A percentile compares a stretch with the other conserved stretches of the same genome.
These are phyloP conservation scores for Conus betulinus DNA, from an alignment of 1,140 invertebrate species.

Conservation along the genomic window DNA sequence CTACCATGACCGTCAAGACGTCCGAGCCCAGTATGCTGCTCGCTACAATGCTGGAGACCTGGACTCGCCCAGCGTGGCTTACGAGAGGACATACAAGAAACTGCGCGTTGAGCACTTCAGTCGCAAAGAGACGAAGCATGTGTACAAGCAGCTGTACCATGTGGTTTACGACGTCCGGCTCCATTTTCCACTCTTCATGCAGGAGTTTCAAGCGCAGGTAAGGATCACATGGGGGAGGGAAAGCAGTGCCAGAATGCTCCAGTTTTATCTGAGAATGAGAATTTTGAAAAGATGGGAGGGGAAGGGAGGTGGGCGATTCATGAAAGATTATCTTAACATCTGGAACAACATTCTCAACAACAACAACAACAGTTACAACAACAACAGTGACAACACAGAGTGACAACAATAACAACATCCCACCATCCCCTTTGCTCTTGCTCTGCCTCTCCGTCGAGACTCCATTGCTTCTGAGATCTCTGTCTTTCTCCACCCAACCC, in stretches of 20 bases:
- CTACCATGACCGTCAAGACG: neutral
- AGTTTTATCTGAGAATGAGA: neutral
- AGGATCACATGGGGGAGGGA: neutral
- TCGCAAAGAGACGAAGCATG: conserved; percentile 8
- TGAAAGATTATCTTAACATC: neutral
- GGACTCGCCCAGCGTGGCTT: neutral
- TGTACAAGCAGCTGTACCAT: conserved; percentile 30
- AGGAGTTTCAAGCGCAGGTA: neutral
- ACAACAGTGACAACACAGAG: too few relatives aligned
- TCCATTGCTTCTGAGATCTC: too few relatives aligned
- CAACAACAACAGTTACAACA: too few relatives aligned
- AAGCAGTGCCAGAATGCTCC: neutral
- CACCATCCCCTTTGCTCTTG: too few relatives aligned
- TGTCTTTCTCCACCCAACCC: too few relatives aligned
- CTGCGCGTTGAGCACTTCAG: conserved; percentile 20
- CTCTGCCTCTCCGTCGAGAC: too few relatives aligned
- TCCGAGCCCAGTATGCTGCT: too few relatives aligned
- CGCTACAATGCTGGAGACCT: neutral
- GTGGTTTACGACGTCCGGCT: neutral
- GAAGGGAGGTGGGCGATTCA: neutral
- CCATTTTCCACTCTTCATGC: neutral
- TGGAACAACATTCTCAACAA: too few relatives aligned
- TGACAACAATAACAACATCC: too few relatives aligned
- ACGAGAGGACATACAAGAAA: neutral
- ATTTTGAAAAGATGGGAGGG: neutral